Base-by-base conservation (phyloP, 2,797 vertebrate species). In the Eulemur coronatus region DNA sequence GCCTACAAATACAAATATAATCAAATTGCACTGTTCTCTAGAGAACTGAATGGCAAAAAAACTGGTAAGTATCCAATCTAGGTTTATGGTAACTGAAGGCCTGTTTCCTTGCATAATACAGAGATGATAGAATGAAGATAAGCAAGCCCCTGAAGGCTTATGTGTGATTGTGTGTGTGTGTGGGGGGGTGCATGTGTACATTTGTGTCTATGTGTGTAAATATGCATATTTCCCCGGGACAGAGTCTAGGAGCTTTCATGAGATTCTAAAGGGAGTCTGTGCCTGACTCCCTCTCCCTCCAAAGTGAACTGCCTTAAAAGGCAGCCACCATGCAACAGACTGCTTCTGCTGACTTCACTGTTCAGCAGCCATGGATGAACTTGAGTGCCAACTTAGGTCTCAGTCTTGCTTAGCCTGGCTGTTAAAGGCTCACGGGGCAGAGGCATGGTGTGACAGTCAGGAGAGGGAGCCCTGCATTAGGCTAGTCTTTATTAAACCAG, bases 1-100 rank as follows among this genome's bases (percentile, higher is more conserved):
- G 84, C 72, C 95, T 95, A 90, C 78, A 97, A 91, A 96, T 88
- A 97, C 84, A 97, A 97, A 97, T 95, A 97, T 92, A 97, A 97
- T 98, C 97, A 92, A 96, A 94, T 28, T 69, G 63, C 63, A 92
- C 97, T 97, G 61, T 95, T 97, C 89, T 97, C 90, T 70, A 50
- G 61, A 88, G 90, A 97, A 87, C 35, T 14, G 14, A 93, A 93
- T 67, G 61, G 73, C 7, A 84, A 87, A 33, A 48, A 57, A 26
- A 30, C 73, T 82, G 75, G 20, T 82, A 81, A 94, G 52, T 69
- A 88, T 79, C 61, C 63, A 80, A 52, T 89, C 50, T 79, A 80
- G 94, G 81, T 89, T 89, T 55, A 63, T 52, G 33, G 35, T 73
- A 94, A 97, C 61, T 84, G 48, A 94, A 63, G 93, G 70, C 20